Conservation (phyloP, 2,888 invertebrate species). For the Drosophila tanythrix region DNA sequence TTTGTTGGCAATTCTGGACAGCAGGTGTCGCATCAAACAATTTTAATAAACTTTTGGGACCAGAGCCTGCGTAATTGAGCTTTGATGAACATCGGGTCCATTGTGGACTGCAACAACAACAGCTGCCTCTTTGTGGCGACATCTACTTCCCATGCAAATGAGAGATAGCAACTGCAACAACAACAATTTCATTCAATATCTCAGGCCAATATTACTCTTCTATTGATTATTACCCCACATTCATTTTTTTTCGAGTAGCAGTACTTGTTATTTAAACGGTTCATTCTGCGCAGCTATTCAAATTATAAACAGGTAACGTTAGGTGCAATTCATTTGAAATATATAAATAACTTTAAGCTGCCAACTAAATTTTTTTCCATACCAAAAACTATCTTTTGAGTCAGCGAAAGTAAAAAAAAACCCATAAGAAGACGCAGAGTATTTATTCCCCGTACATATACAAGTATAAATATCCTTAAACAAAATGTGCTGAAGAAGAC, state of each 20-base stretch:
- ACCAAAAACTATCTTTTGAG: not conserved
- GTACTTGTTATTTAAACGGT: not conserved
- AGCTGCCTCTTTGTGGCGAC: constrained; percentile 22
- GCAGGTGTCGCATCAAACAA: constrained; percentile 35
- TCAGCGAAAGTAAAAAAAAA: not conserved
- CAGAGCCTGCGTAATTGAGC: constrained; percentile 32
- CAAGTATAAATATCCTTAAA: not conserved
- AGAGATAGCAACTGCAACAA: constrained; percentile 3
- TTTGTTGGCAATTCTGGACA: constrained; percentile 51
- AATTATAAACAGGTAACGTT: not conserved
- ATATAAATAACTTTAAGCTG: not conserved
- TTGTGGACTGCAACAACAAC: not conserved
- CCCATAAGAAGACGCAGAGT: too few relatives aligned
- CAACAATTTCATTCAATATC: constrained; percentile 6
- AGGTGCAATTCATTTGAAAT: not conserved
- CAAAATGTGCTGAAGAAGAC: not conserved
- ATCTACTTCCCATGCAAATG: constrained; percentile 46
- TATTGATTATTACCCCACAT: not conserved
- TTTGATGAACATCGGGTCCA: constrained; percentile 37
- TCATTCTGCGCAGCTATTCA: not conserved
- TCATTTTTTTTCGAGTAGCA: not conserved
- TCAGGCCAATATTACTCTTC: not conserved
- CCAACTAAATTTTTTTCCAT: not conserved
- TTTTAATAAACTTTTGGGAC: constrained; percentile 39
- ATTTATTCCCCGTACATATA: not conserved